A percentile compares a stretch with the other conserved stretches of the same genome.
Conservation (phyloP, 2,797 vertebrate genomes). For the Xenopus petersii region DNA sequence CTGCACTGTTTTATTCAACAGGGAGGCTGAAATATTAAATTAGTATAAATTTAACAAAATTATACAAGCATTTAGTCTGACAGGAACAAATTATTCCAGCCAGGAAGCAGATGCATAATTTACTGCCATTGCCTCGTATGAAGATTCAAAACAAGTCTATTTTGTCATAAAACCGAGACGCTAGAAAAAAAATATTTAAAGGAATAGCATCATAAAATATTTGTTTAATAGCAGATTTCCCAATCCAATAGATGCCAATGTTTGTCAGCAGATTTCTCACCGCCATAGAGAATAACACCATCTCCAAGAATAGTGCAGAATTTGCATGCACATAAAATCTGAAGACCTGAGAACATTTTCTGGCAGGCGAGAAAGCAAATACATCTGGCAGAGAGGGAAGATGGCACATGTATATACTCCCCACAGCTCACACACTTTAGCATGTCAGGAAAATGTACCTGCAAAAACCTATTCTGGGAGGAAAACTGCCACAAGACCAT, state of each 20-base stretch:
- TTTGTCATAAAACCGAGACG: background rate
- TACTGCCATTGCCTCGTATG: background rate
- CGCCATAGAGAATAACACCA: no score
- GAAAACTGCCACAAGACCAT: no score
- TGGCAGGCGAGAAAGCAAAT: no score
- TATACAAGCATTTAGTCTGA: conserved; percentile 37
- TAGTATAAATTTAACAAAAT: conserved; percentile 31
- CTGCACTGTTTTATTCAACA: conserved; percentile 36
- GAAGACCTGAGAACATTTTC: no score
- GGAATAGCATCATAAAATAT: background rate
- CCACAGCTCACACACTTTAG: background rate
- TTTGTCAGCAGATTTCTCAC: no score
- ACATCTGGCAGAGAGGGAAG: no score
- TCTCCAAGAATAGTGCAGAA: no score
- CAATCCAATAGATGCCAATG: no score
- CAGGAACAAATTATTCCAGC: conserved; percentile 31
- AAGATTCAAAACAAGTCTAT: conserved; percentile 14
- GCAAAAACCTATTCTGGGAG: no score
- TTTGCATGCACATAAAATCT: no score
- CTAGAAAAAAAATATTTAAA: background rate
- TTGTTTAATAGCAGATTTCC: background rate
- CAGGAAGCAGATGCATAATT: conserved; percentile 37
- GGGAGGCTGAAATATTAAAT: conserved; percentile 37
- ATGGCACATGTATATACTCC: background rate
- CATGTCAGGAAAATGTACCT: conserved; percentile 1